These are phyloP conservation scores for Odontomyia ornata DNA, from an alignment of 2,888 invertebrate genomes.

Conservation along the genomic window DNA sequence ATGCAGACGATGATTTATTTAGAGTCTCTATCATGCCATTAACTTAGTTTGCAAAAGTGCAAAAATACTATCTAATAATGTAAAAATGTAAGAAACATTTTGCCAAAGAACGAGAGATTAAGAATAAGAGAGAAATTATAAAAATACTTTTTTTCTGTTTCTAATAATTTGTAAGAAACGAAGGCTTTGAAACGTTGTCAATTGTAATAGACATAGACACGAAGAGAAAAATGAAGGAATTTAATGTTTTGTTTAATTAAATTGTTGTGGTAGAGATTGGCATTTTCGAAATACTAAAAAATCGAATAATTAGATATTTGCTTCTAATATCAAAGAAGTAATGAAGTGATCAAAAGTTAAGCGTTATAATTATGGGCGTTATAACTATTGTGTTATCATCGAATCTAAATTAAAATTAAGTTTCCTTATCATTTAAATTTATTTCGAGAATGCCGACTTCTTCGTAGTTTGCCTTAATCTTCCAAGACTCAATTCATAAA, in stretches of 20 bases:
- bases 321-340: too few relatives aligned
- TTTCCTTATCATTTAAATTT: too few relatives aligned
- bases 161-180: not conserved
- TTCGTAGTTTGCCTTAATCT: not conserved
- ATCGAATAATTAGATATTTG: not conserved
- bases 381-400: too few relatives aligned
- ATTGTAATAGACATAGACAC: not conserved
- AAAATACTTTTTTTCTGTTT: too few relatives aligned
- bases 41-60: too few relatives aligned
- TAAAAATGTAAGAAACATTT: not conserved
- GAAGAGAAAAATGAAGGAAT: not conserved
- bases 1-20: too few relatives aligned
- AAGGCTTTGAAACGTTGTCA: slow-evolving; percentile 21
- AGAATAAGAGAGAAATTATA: too few relatives aligned
- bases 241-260: not conserved
- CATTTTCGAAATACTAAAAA: not conserved
- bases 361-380: too few relatives aligned
- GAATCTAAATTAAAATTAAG: too few relatives aligned
- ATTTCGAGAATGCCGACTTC: not conserved
- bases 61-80: too few relatives aligned
- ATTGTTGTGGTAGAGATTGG: not conserved
- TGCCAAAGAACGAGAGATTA: slow-evolving; percentile 17
- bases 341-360: too few relatives aligned
- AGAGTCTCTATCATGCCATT: too few relatives aligned
- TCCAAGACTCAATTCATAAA: not conserved